A percentile compares a stretch with the other conserved stretches of the same genome.
phyloP scores from a whole-genome alignment of 2,113 vertebrate species.

The Pangasianodon gigas region DNA sequence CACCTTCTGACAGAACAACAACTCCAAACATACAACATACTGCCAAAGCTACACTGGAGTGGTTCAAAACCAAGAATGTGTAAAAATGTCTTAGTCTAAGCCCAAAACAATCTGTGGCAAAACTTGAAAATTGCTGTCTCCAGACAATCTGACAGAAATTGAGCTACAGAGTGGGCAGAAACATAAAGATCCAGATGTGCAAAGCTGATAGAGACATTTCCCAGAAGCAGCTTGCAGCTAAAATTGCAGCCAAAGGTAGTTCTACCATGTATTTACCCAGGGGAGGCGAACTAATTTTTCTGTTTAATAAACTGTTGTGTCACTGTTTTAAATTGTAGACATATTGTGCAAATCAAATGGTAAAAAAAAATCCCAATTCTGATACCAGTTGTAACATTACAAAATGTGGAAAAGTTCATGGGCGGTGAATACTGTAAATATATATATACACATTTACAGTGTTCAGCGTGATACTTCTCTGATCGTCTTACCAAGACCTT shows the following conservation, averaged over 20 bases:
- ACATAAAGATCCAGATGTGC: constrained; percentile 10
- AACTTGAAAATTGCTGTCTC: not conserved
- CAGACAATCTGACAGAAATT: constrained; percentile 8
- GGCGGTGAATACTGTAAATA: not conserved
- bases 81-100: not conserved
- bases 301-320: not conserved
- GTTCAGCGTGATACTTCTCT: not conserved
- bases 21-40: not conserved
- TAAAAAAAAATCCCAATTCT: not conserved
- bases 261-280: not conserved
- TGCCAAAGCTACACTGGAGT: not conserved
- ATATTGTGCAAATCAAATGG: not conserved
- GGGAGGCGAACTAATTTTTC: not conserved
- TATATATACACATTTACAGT: not conserved
- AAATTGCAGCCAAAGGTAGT: not conserved
- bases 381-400: not conserved
- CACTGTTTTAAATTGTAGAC: not conserved
- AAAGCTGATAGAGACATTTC: not conserved
- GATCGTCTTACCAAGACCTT: not conserved
- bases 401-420: not conserved
- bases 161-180: not conserved
- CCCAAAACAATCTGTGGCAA: not conserved
- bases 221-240: constrained; percentile 13
- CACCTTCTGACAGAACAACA: not conserved
- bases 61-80: not conserved